phyloP scores from a whole-genome alignment of 2,113 vertebrate species.

The Myrmecobius fasciatus region DNA sequence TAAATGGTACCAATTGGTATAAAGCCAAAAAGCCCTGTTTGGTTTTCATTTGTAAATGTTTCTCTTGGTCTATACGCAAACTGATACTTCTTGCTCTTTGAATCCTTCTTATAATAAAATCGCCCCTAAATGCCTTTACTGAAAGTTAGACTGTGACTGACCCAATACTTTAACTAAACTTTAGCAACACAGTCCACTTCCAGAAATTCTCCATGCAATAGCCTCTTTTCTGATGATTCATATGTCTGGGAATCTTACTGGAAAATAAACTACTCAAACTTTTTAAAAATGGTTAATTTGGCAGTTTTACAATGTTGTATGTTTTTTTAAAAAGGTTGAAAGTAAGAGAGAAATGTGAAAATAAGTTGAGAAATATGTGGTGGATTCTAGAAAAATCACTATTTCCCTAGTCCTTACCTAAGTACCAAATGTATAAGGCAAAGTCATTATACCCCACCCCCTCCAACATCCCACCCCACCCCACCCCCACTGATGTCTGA shows the following conservation, averaged over 20 bases:
- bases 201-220: constrained; percentile 71
- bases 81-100: background rate
- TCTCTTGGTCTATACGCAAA: background rate
- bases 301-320: constrained; percentile 56
- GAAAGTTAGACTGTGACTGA: constrained; percentile 39
- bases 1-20: background rate
- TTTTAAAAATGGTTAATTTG: constrained; percentile 76
- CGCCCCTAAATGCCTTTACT: background rate
- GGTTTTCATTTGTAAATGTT: background rate
- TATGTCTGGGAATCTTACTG: constrained; percentile 75
- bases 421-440: background rate
- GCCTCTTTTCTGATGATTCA: constrained; percentile 75
- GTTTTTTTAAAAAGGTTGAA: constrained; percentile 72
- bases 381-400: background rate
- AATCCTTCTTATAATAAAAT: background rate
- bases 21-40: background rate
- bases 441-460: background rate
- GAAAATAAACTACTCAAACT: constrained; percentile 77
- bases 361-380: background rate
- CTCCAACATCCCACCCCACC: background rate
- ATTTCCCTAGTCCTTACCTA: background rate
- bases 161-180: constrained; percentile 62
- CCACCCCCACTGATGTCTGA: background rate
- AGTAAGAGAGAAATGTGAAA: constrained; percentile 53
- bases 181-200: constrained; percentile 50